A percentile compares a stretch with the other conserved stretches of the same genome.
Conservation (phyloP, 2,888 invertebrate species). For the Calliopum simillimum region DNA sequence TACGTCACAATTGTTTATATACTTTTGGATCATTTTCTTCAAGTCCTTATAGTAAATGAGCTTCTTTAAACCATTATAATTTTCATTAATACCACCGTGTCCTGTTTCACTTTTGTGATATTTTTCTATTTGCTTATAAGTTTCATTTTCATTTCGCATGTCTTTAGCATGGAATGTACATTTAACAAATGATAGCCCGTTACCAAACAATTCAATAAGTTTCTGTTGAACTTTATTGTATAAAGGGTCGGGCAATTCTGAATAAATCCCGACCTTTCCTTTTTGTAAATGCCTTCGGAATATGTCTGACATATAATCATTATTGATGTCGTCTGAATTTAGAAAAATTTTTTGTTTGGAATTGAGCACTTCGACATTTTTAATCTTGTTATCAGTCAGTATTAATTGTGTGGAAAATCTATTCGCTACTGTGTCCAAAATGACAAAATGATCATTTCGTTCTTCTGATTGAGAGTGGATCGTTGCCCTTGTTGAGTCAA, state of each 20-base stretch:
- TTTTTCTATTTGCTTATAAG: slow-evolving; percentile 34
- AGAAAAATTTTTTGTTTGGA: background rate
- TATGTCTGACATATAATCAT: background rate
- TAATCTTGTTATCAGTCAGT: too few species aligned
- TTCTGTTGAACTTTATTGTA: background rate
- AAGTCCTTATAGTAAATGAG: slow-evolving; percentile 30
- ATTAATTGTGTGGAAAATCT: too few species aligned
- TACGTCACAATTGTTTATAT: slow-evolving; percentile 34
- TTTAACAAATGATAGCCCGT: background rate
- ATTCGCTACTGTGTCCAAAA: background rate
- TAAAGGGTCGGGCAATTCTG: background rate
- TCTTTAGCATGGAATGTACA: slow-evolving; percentile 28
- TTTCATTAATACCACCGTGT: slow-evolving; percentile 37
- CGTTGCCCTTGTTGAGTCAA: background rate
- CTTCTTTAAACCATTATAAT: slow-evolving; percentile 32
- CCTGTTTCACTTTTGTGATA: slow-evolving; percentile 39
- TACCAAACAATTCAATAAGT: background rate
- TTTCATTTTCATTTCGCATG: background rate
- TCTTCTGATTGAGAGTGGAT: background rate
- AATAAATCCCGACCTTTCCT: background rate
- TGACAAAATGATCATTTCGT: background rate
- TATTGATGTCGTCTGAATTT: background rate
- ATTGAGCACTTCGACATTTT: background rate
- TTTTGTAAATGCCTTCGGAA: background rate
- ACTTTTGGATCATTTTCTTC: slow-evolving; percentile 33